Evolutionary conservation across 2,797 vertebrate species (phyloP).

Genomic region (Syncerus caffer): DNA sequence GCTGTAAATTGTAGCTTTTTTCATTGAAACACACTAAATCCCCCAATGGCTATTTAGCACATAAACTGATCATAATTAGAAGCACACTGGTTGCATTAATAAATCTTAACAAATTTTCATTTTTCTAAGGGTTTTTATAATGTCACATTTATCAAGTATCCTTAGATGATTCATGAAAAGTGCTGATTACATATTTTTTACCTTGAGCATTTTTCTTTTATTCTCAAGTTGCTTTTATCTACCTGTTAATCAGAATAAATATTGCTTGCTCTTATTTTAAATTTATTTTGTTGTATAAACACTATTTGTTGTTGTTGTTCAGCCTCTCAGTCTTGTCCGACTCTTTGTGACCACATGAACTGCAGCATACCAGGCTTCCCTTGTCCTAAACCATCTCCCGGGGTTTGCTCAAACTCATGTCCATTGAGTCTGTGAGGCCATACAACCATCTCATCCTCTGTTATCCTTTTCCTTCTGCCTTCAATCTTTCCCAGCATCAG

Average conservation of each 20-base stretch:
- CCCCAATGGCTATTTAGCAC: conserved; percentile 53
- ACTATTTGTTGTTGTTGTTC: background rate
- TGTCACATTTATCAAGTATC: background rate
- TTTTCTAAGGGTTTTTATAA: background rate
- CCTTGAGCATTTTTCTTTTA: conserved; percentile 29
- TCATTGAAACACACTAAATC: conserved; percentile 45
- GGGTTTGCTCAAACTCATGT: background rate
- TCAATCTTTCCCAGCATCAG: background rate
- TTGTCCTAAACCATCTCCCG: background rate
- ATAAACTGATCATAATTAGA: conserved; percentile 7
- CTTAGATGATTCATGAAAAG: background rate
- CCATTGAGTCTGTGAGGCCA: background rate
- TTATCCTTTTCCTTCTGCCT: background rate
- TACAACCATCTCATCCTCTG: background rate
- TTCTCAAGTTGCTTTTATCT: conserved; percentile 15
- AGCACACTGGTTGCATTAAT: background rate
- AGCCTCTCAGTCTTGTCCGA: background rate
- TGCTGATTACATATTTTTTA: background rate
- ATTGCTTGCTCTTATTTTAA: conserved; percentile 11
- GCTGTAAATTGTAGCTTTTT: conserved; percentile 54
- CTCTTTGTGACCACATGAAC: background rate
- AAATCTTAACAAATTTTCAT: background rate
- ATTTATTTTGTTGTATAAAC: conserved; percentile 46
- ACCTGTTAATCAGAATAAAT: conserved; percentile 28
- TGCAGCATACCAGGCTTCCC: background rate